Evolutionary conservation across 2,888 invertebrate genomes (phyloP), one percentile per base, ranked within the genome.

Genomic region (Cryptus viduatorius): DNA sequence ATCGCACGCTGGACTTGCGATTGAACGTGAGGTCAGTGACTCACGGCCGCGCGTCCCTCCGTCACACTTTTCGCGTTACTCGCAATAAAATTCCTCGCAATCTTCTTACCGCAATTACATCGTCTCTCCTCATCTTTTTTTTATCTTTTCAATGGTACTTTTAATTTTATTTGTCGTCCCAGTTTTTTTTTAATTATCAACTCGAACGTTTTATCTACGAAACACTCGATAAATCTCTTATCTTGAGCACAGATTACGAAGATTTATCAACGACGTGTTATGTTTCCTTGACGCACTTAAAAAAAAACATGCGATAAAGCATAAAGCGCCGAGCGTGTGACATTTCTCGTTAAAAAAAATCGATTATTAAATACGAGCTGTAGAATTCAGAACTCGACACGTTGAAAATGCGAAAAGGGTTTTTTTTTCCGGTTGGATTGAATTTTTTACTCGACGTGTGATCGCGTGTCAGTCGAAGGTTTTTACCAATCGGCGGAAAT

Each of bases 21-120:
- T 89, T 88, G 90, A 84, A 53, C 88, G 87, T 88, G 89, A 89
- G 92, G 92, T 92, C 91, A 92, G 88, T 91, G 91, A 92, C 92
- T 91, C 90, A 88, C 86, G 86, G 88, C 37, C 89, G 88, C 86
- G 85, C 31, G 86, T 73, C 44, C 88, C 59, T 0, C 59, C 59
- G 59, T 59, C 56, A 56, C 56, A 56, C 56, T 19, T 56, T 56
- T 56, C 10, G 16, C 56, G 2, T 19, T 8, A 10, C 10, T 24
- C 56, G 3, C 56, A 19, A 19, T 19, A 3, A 24, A 56, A 56
- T 8, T 2, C 10, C 19, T 19, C 24, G 16, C 56, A 19, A 56
- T 24, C 56, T 10, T 24, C 24, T 10, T 24, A 10, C 12, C 24
- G 56, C 56, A 19, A 56, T 12, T 19, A 10, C 10, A 24, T 56